Evolutionary conservation across 2,888 invertebrate species (phyloP), one percentile per base, ranked within the genome.

Genomic region (Autographa gamma): DNA sequence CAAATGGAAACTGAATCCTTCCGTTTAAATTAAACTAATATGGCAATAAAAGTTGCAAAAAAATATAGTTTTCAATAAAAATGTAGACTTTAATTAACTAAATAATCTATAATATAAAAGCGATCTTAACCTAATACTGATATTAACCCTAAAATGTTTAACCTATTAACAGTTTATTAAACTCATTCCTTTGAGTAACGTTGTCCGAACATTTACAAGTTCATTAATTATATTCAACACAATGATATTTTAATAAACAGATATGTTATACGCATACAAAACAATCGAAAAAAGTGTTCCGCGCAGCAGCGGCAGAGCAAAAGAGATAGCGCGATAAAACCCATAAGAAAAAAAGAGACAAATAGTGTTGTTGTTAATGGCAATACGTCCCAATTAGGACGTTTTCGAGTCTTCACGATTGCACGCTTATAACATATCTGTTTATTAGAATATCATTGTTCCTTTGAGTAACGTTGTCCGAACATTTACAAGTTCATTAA

Each of bases 51-150:
- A 67, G 52, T 60, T 65, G 70, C 62, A 73, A 73, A 71, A n/a
- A 73, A 71, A 69, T 69, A 76, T 41, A 56, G 48, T n/a, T 74
- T 68, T 69, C 32, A 34, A 59, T 76, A 41, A 63, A 69, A 66
- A 63, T 69, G 34, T 60, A 73, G 48, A 70, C 3, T 66, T 73
- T 52, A 43, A 58, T 70, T 25, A n/a, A 73, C 61, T 65, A 78
- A 82, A 63, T 64, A 32, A 25, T 25, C 25, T 25, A 75, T 80
- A 81, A 63, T 82, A 82, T 64, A 77, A 79, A 82, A 82, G 82
- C 82, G 65, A 60, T 69, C 67, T 81, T 79, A 82, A 81, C 75
- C 81, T 82, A 82, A 81, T 82, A 81, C 77, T 72, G 72, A 73
- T 71, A 73, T 69, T 82, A 82, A 76, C 72, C 74, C 74, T 82